Evolutionary conservation across 2,113 vertebrate species (phyloP), one percentile per base, ranked within the genome.

Genomic region (Formicarius rufipectus): DNA sequence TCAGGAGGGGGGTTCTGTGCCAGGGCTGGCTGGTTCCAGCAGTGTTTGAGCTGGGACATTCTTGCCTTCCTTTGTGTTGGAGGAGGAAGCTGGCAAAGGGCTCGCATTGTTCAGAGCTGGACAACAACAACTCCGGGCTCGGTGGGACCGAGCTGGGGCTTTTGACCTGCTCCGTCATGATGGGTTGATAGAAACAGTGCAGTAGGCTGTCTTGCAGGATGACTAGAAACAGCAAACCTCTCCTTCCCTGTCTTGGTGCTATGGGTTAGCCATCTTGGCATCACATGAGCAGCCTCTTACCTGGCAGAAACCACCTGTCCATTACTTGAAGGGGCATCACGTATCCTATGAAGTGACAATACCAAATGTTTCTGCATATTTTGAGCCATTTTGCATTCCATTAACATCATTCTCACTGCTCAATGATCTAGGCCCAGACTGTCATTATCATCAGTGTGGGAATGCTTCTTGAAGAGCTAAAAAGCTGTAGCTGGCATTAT

Each of bases 41-140:
- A 67, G 39, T 3, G 1, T 76, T 35, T 69, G 20, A 4, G 0
- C 5, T 81, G 53, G 28, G 62, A 58, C 79, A 31, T 85, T 62
- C 80, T 89, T 50, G 69, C 77, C 40, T 92, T 56, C 42, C 87
- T 94, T 93, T 87, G 95, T 92, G 75, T 7, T 20, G 60, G 21
- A 67, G 76, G 64, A 93, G 96, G 93, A 97, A 96, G 76, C 86
- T 75, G 69, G 39, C 79, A 88, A 72, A 74, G 72, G 31, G 35
- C 56, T 88, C 0, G 0, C 20, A 85, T 90, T 96, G 90, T 90
- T 97, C 39, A 0, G 45, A 62, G 59, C 4, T 58, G 80, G 23
- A 39, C 30, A 94, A 55, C 74, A 81, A 22, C 79, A 85, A 2
- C 68, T 71, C 19, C 53, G 74, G 87, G 10, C 81, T 35, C 7